These are phyloP conservation scores for Fulmarus glacialis DNA, from an alignment of 2,113 vertebrate genomes.

Conservation along the genomic window DNA sequence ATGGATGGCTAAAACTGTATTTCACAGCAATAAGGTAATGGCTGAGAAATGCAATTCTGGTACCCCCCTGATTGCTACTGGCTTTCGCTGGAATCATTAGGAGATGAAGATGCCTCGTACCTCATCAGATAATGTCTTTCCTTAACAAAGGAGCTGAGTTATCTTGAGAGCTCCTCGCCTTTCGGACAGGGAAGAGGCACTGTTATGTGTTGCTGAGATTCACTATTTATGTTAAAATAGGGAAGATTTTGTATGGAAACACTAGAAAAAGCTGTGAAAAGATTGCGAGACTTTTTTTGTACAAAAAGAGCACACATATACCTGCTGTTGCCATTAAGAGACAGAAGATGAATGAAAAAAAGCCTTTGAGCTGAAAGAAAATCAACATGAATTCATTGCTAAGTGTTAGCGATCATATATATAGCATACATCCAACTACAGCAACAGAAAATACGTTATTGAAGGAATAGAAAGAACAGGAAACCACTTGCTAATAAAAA, in stretches of 20 bases:
- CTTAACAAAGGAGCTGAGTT: background rate
- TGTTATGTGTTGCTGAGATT: background rate
- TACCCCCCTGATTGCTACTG: background rate
- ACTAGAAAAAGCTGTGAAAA: background rate
- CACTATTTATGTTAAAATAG: background rate
- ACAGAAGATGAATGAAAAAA: constrained; percentile 26
- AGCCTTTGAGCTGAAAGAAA: constrained; percentile 30
- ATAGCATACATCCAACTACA: background rate
- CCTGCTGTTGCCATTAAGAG: constrained; percentile 27
- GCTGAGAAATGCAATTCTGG: background rate
- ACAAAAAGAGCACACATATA: background rate
- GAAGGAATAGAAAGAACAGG: background rate
- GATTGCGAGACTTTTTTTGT: background rate
- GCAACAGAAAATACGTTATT: background rate
- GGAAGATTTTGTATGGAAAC: background rate
- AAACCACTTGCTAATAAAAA: constrained; percentile 40
- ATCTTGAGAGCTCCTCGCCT: background rate
- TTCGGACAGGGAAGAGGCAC: background rate
- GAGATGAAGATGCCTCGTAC: background rate
- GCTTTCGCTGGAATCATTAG: background rate
- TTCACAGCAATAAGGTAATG: constrained; percentile 14
- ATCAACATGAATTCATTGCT: constrained; percentile 45
- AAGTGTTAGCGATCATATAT: background rate
- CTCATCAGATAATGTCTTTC: background rate
- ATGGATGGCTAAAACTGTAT: background rate